Conservation (phyloP, 1,140 invertebrate species). For the Lepidurus apus region DNA sequence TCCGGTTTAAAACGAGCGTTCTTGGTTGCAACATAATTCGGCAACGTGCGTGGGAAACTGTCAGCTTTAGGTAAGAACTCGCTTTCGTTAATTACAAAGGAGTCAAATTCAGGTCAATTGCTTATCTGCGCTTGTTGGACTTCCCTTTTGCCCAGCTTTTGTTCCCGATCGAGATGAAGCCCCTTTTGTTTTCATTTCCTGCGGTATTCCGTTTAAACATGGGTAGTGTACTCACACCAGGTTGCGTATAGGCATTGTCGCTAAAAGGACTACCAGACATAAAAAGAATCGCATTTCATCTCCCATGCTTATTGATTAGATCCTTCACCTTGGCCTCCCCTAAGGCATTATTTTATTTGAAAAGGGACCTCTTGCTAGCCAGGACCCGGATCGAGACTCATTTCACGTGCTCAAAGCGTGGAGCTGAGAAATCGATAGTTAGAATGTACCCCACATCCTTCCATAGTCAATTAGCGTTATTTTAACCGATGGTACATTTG, state of each 20-base stretch:
- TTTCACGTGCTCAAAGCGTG: neutral
- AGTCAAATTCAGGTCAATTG: neutral
- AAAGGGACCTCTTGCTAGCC: neutral
- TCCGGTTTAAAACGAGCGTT: no score
- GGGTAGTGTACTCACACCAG: neutral
- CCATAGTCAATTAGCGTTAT: neutral
- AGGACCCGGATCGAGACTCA: neutral
- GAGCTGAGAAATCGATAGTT: neutral
- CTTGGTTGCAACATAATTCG: neutral
- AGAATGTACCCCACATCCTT: neutral
- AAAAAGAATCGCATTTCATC: neutral
- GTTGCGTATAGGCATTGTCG: neutral
- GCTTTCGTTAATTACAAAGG: neutral
- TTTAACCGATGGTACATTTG: neutral
- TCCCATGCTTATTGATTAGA: conserved; percentile 2
- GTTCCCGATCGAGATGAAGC: neutral
- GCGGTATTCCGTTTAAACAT: neutral
- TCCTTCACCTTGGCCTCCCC: conserved; percentile 8
- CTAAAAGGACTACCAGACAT: neutral
- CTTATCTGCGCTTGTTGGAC: neutral
- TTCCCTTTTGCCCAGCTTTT: neutral
- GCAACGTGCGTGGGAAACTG: neutral
- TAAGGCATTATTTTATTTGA: neutral
- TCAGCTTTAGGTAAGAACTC: neutral
- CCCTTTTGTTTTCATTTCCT: conserved; percentile 12